These are phyloP conservation scores for Leucozona laternaria DNA, from an alignment of 2,888 invertebrate genomes.

Conservation along the genomic window DNA sequence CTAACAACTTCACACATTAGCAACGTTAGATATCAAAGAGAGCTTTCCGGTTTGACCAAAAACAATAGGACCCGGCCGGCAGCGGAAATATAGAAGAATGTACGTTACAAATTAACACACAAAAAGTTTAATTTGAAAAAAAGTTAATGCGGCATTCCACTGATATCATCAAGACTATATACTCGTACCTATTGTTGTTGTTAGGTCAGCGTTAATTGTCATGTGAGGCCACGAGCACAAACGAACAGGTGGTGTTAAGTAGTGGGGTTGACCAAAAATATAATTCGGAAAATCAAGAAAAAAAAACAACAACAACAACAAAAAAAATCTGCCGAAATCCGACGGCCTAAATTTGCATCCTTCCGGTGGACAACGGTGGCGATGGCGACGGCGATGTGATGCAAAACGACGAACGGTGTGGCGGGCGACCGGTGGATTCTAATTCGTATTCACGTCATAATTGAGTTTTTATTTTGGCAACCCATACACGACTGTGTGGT, in stretches of 20 bases:
- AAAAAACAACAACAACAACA: constrained; percentile 3
- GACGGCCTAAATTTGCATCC: constrained; percentile 55
- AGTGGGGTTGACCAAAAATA: not conserved
- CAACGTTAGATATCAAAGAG: constrained; percentile 52
- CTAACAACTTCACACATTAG: constrained; percentile 48
- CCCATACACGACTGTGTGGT: constrained; percentile 31
- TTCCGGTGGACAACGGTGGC: constrained; percentile 23
- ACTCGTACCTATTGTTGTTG: constrained; percentile 21
- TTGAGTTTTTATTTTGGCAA: constrained; percentile 52
- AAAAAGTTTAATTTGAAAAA: constrained; percentile 5
- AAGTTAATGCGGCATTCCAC: not conserved
- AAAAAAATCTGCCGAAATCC: constrained; percentile 5
- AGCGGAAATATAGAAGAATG: constrained; percentile 31
- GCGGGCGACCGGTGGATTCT: no score
- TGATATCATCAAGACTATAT: not conserved
- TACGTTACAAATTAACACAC: constrained; percentile 55
- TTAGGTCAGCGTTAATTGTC: constrained; percentile 43
- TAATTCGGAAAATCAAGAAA: not conserved
- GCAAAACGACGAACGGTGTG: no score
- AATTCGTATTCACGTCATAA: constrained; percentile 67
- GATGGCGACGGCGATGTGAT: no score
- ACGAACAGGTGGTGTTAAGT: constrained; percentile 21
- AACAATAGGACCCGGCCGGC: constrained; percentile 36
- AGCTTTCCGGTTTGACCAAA: constrained; percentile 65
- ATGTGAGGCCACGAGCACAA: constrained; percentile 42